Percentiles rank a stretch among this genome's conserved stretches.
Evolutionary conservation across 2,888 invertebrate species (phyloP).

Genomic region (Ecliptopera silaceata): DNA sequence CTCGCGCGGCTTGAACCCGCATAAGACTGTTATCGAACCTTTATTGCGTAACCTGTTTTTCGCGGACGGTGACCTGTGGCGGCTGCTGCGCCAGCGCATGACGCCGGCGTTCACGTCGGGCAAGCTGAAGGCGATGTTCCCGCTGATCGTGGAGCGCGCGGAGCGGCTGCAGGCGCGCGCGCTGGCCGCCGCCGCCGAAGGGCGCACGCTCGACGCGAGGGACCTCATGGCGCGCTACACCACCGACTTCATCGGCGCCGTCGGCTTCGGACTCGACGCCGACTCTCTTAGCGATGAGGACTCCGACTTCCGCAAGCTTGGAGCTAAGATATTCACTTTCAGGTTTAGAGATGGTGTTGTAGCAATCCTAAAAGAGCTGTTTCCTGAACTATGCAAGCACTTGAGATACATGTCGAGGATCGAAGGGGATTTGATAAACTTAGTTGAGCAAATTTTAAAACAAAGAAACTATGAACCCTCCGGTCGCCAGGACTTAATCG

Average conservation of each 20-base stretch:
- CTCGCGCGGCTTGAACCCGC: constrained; percentile 49
- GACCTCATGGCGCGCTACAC: constrained; percentile 67
- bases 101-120: constrained; percentile 65
- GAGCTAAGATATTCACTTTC: constrained; percentile 50
- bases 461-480: constrained; percentile 56
- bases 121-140: constrained; percentile 66
- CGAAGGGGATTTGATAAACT: constrained; percentile 48
- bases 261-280: constrained; percentile 61
- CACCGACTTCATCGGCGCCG: constrained; percentile 64
- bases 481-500: constrained; percentile 58
- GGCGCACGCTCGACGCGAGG: constrained; percentile 49
- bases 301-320: constrained; percentile 59
- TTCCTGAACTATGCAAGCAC: constrained; percentile 49
- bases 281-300: constrained; percentile 57
- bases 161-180: constrained; percentile 52
- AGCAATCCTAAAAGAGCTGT: constrained; percentile 50
- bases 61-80: constrained; percentile 65
- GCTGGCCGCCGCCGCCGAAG: constrained; percentile 40
- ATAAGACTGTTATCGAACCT: constrained; percentile 47
- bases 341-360: constrained; percentile 38
- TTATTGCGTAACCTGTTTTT: constrained; percentile 60
- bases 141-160: constrained; percentile 58
- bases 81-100: constrained; percentile 61
- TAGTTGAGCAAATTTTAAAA: constrained; percentile 55
- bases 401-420: constrained; percentile 44